These are phyloP conservation scores for Eulemur mongoz DNA, from an alignment of 2,797 vertebrate species.

Conservation along the genomic window DNA sequence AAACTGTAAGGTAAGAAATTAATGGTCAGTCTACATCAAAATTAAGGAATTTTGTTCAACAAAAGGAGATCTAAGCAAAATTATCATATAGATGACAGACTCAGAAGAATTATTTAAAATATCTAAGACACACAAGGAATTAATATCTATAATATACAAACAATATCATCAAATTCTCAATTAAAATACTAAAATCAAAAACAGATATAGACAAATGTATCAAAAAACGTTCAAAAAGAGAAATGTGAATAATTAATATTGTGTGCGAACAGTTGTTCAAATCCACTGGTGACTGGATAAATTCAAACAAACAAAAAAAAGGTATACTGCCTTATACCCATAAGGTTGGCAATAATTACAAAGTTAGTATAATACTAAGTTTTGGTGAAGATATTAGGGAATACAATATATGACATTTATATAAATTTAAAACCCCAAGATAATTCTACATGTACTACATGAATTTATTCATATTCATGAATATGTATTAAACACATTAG, in stretches of 20 bases:
- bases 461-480: not conserved
- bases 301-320: not conserved
- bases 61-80: constrained; percentile 30
- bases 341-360: not conserved
- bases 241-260: not conserved
- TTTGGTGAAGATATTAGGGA: not conserved
- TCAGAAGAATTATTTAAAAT: not conserved
- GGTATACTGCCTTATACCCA: not conserved
- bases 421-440: not conserved
- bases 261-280: not conserved
- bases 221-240: not conserved
- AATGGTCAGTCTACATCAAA: not conserved
- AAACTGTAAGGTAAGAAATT: not conserved
- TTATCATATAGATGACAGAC: not conserved
- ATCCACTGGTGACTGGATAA: not conserved
- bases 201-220: not conserved
- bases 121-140: not conserved
- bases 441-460: not conserved
- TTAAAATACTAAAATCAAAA: constrained; percentile 34
- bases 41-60: not conserved
- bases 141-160: not conserved
- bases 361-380: not conserved
- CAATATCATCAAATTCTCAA: not conserved
- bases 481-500: not conserved
- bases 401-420: not conserved